Evolutionary conservation across 2,797 vertebrate species (phyloP).

Genomic region (Meda fulgida): DNA sequence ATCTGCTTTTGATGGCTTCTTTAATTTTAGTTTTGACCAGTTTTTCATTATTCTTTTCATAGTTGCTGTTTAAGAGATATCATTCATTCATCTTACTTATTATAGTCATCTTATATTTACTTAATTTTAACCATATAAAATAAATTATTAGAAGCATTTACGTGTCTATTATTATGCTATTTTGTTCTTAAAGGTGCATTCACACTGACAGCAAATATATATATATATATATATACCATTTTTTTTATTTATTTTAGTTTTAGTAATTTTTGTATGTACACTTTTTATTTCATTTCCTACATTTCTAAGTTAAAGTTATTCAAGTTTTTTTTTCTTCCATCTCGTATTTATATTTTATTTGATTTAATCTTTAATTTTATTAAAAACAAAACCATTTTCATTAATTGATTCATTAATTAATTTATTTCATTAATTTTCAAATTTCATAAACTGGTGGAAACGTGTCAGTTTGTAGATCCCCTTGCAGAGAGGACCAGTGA

Average conservation of each 20-base stretch:
- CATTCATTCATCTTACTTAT: background rate
- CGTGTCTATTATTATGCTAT: constrained; percentile 6
- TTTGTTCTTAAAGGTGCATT: background rate
- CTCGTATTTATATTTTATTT: background rate
- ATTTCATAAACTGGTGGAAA: too few species aligned
- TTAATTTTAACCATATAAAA: constrained; percentile 14
- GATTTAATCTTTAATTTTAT: background rate
- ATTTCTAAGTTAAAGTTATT: background rate
- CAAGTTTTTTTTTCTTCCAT: background rate
- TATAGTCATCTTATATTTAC: background rate
- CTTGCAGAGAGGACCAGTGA: background rate
- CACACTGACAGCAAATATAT: background rate
- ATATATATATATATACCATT: too few species aligned
- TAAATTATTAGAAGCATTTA: constrained; percentile 41
- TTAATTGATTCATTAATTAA: too few species aligned
- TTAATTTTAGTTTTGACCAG: background rate
- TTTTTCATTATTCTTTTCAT: background rate
- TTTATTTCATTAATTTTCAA: too few species aligned
- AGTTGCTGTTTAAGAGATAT: background rate
- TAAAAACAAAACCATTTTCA: too few species aligned
- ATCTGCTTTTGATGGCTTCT: background rate
- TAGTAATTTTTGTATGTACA: background rate
- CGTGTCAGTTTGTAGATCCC: background rate
- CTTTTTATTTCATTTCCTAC: background rate
- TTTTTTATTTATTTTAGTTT: background rate